Base-by-base conservation (phyloP, 2,888 invertebrate species). In the Rhagophthalmus giganteus region DNA sequence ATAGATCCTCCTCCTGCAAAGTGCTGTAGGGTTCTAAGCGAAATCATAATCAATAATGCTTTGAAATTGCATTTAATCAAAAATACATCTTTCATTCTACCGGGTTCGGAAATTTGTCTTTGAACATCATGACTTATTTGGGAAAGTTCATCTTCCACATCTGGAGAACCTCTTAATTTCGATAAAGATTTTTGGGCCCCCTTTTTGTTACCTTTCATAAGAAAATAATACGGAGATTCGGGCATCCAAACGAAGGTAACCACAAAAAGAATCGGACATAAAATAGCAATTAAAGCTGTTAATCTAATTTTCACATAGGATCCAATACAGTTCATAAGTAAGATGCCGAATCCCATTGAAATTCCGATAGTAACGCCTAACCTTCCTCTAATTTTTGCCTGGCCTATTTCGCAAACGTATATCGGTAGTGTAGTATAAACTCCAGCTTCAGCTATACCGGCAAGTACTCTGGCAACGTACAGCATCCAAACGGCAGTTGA, bases 11-110 rank as follows among this genome's bases (percentile, higher is more conserved):
- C 58, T 1, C 70, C 71, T 8, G 64, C 63, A 14, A 65, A 62
- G 30, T 68, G 68, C 37, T 70, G 69, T 31, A 68, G 56, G 1
- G 60, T 57, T 30, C 68, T 58, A 2, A 86, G 72, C 11, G 79
- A 78, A 8, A 83, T 64, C 27, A 80, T 77, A 41, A 87, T 79
- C 62, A 80, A 73, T 63, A 86, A 75, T 1, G 86, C 86, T 71
- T 79, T 80, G 55, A 80, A 78, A 62, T 82, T 82, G 0, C 79
- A 79, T 3, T 76, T 75, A 60, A 79, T 79, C n/a, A 72, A 72
- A 39, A 82, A 63, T 20, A 83, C 68, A 63, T 82, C 82, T 44
- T 71, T 65, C 74, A 80, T 78, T 0, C 76, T 75, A n/a, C 81
- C 81, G 2, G 62, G 49, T 54, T 71, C 69, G 1, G 66, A 64